These are phyloP conservation scores for Alviniconcha strummeri DNA, from an alignment of 2,888 invertebrate genomes.

Conservation along the genomic window DNA sequence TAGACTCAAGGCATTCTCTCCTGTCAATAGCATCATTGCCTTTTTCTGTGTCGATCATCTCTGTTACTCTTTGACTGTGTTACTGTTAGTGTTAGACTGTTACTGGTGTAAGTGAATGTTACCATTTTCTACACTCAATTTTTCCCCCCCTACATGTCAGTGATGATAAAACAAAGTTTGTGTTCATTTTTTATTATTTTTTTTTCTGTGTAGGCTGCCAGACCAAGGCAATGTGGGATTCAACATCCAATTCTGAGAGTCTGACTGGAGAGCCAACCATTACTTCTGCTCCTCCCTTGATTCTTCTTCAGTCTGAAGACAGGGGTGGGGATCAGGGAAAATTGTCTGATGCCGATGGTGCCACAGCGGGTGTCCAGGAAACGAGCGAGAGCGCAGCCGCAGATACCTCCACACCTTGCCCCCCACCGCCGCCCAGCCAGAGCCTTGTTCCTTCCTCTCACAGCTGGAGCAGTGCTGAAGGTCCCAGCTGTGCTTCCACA, in stretches of 20 bases:
- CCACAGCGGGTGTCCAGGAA: not conserved
- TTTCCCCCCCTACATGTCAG: too few relatives aligned
- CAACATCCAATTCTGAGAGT: slow-evolving; percentile 8
- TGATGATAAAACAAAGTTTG: too few relatives aligned
- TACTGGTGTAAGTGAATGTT: too few relatives aligned
- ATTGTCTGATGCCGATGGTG: not conserved
- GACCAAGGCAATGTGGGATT: slow-evolving; percentile 27
- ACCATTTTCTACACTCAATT: too few relatives aligned
- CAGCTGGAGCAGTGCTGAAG: not conserved
- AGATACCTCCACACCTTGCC: not conserved
- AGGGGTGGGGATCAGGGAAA: not conserved
- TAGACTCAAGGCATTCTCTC: too few relatives aligned
- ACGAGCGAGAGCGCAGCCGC: not conserved
- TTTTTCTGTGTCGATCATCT: too few relatives aligned
- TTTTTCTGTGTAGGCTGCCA: not conserved
- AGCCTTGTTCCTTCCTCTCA: too few relatives aligned
- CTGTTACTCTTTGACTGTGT: too few relatives aligned
- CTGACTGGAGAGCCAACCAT: slow-evolving; percentile 29
- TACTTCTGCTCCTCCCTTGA: slow-evolving; percentile 28
- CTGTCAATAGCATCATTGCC: too few relatives aligned
- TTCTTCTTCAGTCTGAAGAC: slow-evolving; percentile 31
- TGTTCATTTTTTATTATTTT: not conserved
- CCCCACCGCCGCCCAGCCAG: too few relatives aligned
- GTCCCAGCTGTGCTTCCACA: slow-evolving; percentile 9
- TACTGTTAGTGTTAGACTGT: too few relatives aligned